Conservation (phyloP, 2,797 vertebrate genomes). For the Tauraco hartlaubi region DNA sequence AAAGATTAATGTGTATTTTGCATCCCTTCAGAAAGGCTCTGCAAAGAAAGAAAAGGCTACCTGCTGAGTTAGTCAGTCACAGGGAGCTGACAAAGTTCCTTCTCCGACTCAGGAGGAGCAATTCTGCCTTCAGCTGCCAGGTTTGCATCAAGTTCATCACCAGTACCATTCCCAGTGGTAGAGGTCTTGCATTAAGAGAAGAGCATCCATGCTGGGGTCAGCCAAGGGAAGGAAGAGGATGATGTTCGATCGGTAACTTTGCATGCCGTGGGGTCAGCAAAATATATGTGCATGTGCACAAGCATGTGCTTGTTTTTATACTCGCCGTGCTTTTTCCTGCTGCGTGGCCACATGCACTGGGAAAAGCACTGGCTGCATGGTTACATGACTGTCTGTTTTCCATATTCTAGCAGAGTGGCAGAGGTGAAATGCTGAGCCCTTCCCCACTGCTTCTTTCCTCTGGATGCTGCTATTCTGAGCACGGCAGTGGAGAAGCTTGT, state of each 20-base stretch:
- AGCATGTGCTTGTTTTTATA: background rate
- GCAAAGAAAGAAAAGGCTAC: background rate
- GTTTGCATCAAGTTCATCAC: background rate
- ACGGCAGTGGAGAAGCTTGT: background rate
- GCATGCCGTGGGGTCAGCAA: background rate
- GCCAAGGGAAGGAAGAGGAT: background rate
- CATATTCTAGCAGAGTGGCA: background rate
- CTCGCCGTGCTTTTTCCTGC: background rate
- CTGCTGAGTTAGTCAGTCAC: background rate
- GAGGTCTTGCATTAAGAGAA: background rate
- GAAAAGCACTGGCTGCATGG: background rate
- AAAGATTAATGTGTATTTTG: background rate
- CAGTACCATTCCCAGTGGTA: background rate
- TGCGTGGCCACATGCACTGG: accelerated
- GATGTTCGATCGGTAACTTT: background rate
- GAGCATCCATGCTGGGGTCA: background rate
- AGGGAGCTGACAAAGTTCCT: background rate
- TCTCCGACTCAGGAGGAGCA: background rate
- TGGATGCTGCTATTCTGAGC: background rate
- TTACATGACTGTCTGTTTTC: background rate
- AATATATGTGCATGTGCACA: accelerated
- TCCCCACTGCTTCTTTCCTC: background rate
- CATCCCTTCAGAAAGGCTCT: background rate
- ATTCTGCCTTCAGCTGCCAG: background rate
- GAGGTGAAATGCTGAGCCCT: background rate